phyloP scores from a whole-genome alignment of 2,888 invertebrate genomes.

The Lampropteryx suffumata region DNA sequence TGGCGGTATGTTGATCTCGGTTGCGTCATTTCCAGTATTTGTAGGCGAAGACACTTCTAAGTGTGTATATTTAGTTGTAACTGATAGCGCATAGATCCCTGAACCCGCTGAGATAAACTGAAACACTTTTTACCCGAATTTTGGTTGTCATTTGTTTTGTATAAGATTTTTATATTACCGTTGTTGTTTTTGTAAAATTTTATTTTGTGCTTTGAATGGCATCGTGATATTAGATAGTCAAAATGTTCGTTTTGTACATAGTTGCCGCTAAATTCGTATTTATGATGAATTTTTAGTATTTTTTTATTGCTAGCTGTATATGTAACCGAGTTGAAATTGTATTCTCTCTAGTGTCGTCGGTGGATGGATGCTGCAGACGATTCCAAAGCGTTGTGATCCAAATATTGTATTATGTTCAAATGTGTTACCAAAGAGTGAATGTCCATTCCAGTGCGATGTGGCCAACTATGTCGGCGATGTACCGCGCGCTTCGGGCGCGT shows the following conservation, averaged over 20 bases:
- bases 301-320: conserved; percentile 26
- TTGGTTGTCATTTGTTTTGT: conserved; percentile 67
- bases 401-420: conserved; percentile 60
- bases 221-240: conserved; percentile 77
- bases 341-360: conserved; percentile 26
- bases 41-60: conserved; percentile 37
- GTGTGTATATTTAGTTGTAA: not conserved
- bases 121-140: conserved; percentile 44
- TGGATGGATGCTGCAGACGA: conserved; percentile 9
- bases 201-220: conserved; percentile 68
- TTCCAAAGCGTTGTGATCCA: conserved; percentile 41
- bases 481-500: not conserved
- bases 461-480: too few species aligned
- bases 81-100: not conserved
- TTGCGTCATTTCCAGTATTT: conserved; percentile 50
- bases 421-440: conserved; percentile 73
- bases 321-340: conserved; percentile 17
- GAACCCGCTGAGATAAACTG: conserved; percentile 11
- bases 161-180: conserved; percentile 70
- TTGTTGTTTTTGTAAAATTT: conserved; percentile 72
- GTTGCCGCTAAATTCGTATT: conserved; percentile 41
- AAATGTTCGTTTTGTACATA: conserved; percentile 52
- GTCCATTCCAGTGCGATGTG: conserved; percentile 54
- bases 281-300: conserved; percentile 40
- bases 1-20: conserved; percentile 55